Base-by-base conservation (phyloP, 2,113 vertebrate species). In the Zingel zingel region DNA sequence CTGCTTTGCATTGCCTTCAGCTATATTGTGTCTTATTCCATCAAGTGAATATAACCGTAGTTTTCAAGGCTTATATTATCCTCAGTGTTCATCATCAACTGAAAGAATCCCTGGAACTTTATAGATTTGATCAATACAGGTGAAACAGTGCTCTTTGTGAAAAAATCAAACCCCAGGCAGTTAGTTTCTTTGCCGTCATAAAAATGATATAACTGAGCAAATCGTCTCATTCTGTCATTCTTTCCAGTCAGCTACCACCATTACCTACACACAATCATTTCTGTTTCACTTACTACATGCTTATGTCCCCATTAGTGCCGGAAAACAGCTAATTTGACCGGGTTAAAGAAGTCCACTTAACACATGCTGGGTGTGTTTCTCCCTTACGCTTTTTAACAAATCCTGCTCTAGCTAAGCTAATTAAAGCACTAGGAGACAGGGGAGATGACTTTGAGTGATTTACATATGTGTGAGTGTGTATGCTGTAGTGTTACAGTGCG, bases 91-190 rank as follows among this genome's bases (percentile, higher is more conserved):
- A 69, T 77, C 18, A 53, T 71, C 30, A 86, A 0, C 66, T 43
- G 58, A 77, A 51, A 73, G 58, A 57, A 63, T 77, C 51, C 14
- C 11, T 23, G 39, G 27, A 67, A 68, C 36, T 16, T 62, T 39
- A 64, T 14, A 19, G 67, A 82, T 77, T 27, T 1, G 48, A 86
- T 89, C 83, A 74, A 72, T 86, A 64, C 48, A 36, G 25, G 33
- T 25, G 67, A 64, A 64, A 74, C 33, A 30, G 21, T 2, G 3
- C 19, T 63, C 47, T 73, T 66, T 83, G 48, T 48, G 59, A 68
- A 36, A 5, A 66, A 77, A 82, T 75, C 15, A 77, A 63, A 74
- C n/a, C 36, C 39, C n/a, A 43, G 14, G 25, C 63, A 16, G 16
- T 68, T 66, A 1, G 39, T 64, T 56, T 70, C n/a, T 70, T 67